A percentile compares a stretch with the other conserved stretches of the same genome.
Conservation (phyloP, 2,888 invertebrate species). For the Dryobota labecula region DNA sequence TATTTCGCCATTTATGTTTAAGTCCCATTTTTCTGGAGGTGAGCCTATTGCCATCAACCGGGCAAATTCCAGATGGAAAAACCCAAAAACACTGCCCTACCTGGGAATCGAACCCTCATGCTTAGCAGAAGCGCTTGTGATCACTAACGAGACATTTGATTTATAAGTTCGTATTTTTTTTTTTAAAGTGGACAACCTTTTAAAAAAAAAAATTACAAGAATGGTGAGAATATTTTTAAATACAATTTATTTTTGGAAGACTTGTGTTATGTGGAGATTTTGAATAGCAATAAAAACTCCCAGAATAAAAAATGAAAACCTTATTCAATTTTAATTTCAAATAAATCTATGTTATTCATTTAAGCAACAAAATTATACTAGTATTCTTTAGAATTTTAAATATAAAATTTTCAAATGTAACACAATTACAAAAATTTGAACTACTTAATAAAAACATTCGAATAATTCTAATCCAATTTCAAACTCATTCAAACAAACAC, state of each 20-base stretch:
- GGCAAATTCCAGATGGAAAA: no score
- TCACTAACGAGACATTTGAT: no score
- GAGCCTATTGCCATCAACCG: no score
- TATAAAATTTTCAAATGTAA: constrained; percentile 22
- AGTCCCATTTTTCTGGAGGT: no score
- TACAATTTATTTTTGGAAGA: constrained; percentile 58
- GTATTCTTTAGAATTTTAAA: not conserved
- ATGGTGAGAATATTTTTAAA: not conserved
- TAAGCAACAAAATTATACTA: constrained; percentile 38
- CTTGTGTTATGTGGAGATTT: constrained; percentile 37
- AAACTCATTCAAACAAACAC: constrained; percentile 19
- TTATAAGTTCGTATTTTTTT: no score
- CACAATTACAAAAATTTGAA: constrained; percentile 15
- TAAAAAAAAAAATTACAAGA: constrained; percentile 4
- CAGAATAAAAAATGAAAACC: constrained; percentile 12
- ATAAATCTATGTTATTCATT: constrained; percentile 30
- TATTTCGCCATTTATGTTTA: no score
- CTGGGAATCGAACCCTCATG: no score
- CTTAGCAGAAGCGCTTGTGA: no score
- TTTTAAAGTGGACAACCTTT: constrained; percentile 35
- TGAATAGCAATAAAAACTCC: constrained; percentile 18
- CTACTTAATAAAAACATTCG: constrained; percentile 7
- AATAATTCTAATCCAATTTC: constrained; percentile 19
- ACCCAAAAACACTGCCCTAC: no score
- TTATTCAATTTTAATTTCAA: constrained; percentile 22